phyloP scores from a whole-genome alignment of 2,888 invertebrate genomes.

The Nomada flava region DNA sequence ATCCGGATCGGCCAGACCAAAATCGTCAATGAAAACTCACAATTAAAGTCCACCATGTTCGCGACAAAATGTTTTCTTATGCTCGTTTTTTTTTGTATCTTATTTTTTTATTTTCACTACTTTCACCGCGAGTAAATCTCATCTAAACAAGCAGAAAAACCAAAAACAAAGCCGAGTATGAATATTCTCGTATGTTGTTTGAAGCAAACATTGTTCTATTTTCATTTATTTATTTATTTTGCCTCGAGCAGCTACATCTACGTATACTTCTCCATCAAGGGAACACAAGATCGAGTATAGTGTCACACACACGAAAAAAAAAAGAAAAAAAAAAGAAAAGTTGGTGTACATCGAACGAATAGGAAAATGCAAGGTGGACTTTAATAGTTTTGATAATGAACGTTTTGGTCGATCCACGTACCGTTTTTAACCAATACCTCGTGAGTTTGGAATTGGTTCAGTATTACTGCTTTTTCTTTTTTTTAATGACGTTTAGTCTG shows the following conservation, averaged over 20 bases:
- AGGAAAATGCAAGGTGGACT: conserved; percentile 68
- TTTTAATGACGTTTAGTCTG: conserved; percentile 38
- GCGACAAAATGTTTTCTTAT: conserved; percentile 40
- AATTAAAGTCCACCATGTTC: conserved; percentile 79
- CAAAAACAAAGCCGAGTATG: conserved; percentile 51
- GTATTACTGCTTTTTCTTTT: conserved; percentile 5
- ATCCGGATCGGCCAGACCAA: conserved; percentile 78
- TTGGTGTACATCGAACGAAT: conserved; percentile 62
- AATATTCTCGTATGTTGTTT: conserved; percentile 13
- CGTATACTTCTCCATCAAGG: conserved; percentile 43
- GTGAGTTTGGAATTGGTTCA: conserved; percentile 4
- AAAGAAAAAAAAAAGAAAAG: conserved; percentile 30
- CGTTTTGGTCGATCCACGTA: conserved; percentile 55
- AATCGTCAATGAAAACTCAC: conserved; percentile 78
- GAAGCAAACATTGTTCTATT: conserved; percentile 52
- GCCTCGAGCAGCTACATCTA: conserved; percentile 46
- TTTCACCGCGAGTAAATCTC: conserved; percentile 53
- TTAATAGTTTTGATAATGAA: conserved; percentile 55
- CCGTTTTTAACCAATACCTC: background rate
- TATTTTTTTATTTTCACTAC: conserved; percentile 8
- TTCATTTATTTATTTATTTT: background rate
- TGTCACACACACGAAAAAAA: conserved; percentile 58
- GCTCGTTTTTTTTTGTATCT: too few relatives aligned
- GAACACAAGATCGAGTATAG: conserved; percentile 56
- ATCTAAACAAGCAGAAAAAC: conserved; percentile 48